These are phyloP conservation scores for Mareca strepera DNA, from an alignment of 2,797 vertebrate genomes.

Conservation along the genomic window DNA sequence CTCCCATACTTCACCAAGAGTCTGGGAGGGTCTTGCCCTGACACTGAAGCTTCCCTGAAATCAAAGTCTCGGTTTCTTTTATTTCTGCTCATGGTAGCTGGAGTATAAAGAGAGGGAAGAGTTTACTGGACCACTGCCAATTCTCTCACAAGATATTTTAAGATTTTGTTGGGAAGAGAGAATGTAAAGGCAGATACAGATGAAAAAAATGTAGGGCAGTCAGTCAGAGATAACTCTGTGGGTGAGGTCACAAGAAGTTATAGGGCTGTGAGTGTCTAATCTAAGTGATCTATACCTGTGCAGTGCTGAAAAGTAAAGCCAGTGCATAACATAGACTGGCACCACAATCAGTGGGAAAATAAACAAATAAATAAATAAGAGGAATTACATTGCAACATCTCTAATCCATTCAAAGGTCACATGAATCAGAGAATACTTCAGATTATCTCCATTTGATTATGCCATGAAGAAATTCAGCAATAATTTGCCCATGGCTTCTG, in stretches of 20 bases:
- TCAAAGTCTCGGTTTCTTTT: neutral
- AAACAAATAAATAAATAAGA: neutral
- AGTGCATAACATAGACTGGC: neutral
- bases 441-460: neutral
- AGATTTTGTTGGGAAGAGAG: neutral
- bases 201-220: neutral
- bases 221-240: neutral
- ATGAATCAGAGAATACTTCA: neutral
- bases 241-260: neutral
- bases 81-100: neutral
- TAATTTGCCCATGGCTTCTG: neutral
- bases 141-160: neutral
- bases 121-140: neutral
- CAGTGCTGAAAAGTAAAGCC: neutral
- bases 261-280: neutral
- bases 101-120: neutral
- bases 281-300: neutral
- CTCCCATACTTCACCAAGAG: neutral
- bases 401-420: neutral
- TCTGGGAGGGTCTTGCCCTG: rapidly evolving
- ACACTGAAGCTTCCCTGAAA: neutral
- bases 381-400: neutral
- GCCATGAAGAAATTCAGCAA: neutral
- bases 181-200: neutral
- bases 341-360: neutral